Percentiles rank a stretch among this genome's conserved stretches.
Evolutionary conservation across 2,888 invertebrate species (phyloP).

Genomic region (Lucinisca nassula): DNA sequence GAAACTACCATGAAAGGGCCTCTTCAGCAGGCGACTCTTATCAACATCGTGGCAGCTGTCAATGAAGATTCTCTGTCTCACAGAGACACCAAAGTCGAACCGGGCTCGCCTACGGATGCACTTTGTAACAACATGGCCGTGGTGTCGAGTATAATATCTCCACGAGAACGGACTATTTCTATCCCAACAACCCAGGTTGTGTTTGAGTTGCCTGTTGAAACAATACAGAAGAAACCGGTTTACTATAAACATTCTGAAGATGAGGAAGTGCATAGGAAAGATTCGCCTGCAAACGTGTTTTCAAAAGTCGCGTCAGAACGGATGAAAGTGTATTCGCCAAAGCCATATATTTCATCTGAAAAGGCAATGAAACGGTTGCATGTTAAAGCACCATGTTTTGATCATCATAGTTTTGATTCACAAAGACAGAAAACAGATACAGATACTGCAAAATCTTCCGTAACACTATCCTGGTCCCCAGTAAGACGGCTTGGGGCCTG

Average conservation of each 20-base stretch:
- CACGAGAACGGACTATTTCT: conserved; percentile 66
- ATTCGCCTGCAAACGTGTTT: conserved; percentile 8
- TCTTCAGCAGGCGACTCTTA: conserved; percentile 75
- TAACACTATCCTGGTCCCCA: not conserved
- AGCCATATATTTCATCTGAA: not conserved
- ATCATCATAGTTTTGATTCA: not conserved
- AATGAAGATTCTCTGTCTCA: conserved; percentile 50
- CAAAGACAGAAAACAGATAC: not conserved
- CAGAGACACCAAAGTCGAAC: not conserved
- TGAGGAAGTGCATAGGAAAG: conserved; percentile 43
- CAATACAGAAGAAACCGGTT: conserved; percentile 70
- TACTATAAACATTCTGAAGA: conserved; percentile 74
- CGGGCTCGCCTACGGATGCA: conserved; percentile 39
- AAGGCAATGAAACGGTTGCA: conserved; percentile 31
- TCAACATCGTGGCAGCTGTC: conserved; percentile 81
- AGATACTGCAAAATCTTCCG: not conserved
- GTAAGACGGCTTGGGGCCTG: conserved; percentile 44
- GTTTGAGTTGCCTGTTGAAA: conserved; percentile 61
- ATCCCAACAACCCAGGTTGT: conserved; percentile 69
- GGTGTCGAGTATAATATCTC: conserved; percentile 64
- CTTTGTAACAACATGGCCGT: conserved; percentile 57
- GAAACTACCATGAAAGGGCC: conserved; percentile 74
- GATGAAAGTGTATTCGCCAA: conserved; percentile 2
- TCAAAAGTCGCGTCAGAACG: not conserved
- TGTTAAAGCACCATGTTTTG: conserved; percentile 11